These are phyloP conservation scores for Pterostichus niger DNA, from an alignment of 2,888 invertebrate species.

Conservation along the genomic window DNA sequence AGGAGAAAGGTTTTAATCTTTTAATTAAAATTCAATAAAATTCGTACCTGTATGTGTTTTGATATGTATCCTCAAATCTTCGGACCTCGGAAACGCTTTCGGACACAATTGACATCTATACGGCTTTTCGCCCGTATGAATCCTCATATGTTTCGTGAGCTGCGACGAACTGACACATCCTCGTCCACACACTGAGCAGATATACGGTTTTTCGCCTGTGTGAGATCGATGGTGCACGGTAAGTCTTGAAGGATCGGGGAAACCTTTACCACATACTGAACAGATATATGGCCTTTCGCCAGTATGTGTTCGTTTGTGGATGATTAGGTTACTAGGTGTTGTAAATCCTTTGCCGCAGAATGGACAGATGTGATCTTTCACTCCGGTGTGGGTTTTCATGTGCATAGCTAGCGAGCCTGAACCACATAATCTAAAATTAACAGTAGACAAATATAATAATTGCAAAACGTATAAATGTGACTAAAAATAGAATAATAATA, in stretches of 20 bases:
- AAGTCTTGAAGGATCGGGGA: conserved; percentile 75
- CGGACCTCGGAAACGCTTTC: conserved; percentile 75
- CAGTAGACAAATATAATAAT: conserved; percentile 26
- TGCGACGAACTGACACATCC: conserved; percentile 76
- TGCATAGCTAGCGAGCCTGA: conserved; percentile 77
- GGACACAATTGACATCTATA: conserved; percentile 75
- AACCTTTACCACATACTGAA: conserved; percentile 74
- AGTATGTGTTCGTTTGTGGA: conserved; percentile 77
- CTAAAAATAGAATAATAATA: no score
- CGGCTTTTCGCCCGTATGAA: conserved; percentile 78
- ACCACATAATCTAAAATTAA: conserved; percentile 72
- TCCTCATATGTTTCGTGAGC: conserved; percentile 77
- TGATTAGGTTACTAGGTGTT: conserved; percentile 76
- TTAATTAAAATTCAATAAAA: neutral
- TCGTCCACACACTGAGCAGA: conserved; percentile 74
- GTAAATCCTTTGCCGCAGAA: conserved; percentile 75
- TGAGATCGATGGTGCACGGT: conserved; percentile 75
- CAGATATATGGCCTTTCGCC: conserved; percentile 78
- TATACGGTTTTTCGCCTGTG: conserved; percentile 77
- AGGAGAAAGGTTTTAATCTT: neutral
- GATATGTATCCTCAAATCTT: conserved; percentile 75
- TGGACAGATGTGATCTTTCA: conserved; percentile 76
- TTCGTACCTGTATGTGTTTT: conserved; percentile 74
- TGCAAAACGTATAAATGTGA: no score
- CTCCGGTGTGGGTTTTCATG: conserved; percentile 77